Evolutionary conservation across 1,140 invertebrate genomes (phyloP), one percentile per base, ranked within the genome.

Genomic region (Zaprionus gabonicus): DNA sequence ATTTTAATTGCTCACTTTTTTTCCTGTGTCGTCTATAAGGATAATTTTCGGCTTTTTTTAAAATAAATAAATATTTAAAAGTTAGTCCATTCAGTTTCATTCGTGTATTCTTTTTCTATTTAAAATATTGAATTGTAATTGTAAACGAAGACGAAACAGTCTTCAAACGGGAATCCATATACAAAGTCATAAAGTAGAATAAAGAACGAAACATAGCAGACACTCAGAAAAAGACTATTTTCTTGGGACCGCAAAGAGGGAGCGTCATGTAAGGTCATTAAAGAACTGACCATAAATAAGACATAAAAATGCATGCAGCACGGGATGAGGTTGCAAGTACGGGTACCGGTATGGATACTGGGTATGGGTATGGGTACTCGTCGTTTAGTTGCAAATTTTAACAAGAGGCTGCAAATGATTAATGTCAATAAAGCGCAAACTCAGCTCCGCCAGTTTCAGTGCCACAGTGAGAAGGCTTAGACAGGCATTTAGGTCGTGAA

Each of bases 311-410:
- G n/a, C 10, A 56, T 38, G 17, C 28, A 62, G 59, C 81, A 80
- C 68, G 25, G 38, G 63, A 64, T 65, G 59, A 34, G 28, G 57
- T 46, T 44, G 31, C 57, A 71, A 55, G 59, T 51, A n/a, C 41
- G 23, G 12, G 68, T 41, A n/a, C 5, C 15, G 15, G 38, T 41
- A 41, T n/a, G 38, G 15, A 31, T 41, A 41, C 38, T 31, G 15
- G 38, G 38, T n/a, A 41, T n/a, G 6, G 38, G 59, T 51, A 23
- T 53, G 31, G 12, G 74, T 68, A 53, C 66, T 36, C 58, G 53
- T 49, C 71, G 59, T 72, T 76, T 86, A 83, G 78, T 88, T 88
- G 85, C 82, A 85, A 85, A 81, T 90, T 90, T 90, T 81, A 78
- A 71, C 81, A 85, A 85, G 85, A 71, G 53, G 41, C 70, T 81